Conservation (phyloP, 2,888 invertebrate species). For the Elaeidobius kamerunicus region DNA sequence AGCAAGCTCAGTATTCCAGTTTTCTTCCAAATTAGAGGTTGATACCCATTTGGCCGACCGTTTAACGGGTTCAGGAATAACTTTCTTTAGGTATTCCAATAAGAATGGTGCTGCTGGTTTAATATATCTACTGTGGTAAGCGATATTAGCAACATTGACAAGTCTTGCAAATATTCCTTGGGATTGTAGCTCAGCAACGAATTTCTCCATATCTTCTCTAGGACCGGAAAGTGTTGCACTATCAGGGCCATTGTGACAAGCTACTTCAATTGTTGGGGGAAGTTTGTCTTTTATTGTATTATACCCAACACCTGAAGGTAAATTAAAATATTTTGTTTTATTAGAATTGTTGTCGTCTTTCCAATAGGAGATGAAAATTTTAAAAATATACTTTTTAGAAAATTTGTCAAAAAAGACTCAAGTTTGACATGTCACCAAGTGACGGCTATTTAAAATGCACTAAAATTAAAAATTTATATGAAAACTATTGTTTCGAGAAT, state of each 20-base stretch:
- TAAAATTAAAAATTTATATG: too few relatives aligned
- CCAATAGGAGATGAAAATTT: too few relatives aligned
- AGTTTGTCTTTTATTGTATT: slow-evolving; percentile 60
- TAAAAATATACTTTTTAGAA: too few relatives aligned
- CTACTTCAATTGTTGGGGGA: slow-evolving; percentile 66
- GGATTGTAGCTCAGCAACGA: slow-evolving; percentile 57
- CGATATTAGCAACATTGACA: slow-evolving; percentile 83
- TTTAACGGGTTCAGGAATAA: slow-evolving; percentile 51
- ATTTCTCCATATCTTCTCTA: slow-evolving; percentile 57
- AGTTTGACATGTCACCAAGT: too few relatives aligned
- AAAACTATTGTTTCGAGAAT: too few relatives aligned
- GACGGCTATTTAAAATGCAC: too few relatives aligned
- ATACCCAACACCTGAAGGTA: slow-evolving; percentile 48
- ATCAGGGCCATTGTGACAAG: slow-evolving; percentile 76
- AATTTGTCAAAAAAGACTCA: too few relatives aligned
- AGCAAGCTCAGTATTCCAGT: slow-evolving; percentile 58
- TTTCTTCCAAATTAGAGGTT: slow-evolving; percentile 59
- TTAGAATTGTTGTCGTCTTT: too few relatives aligned
- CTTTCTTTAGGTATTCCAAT: slow-evolving; percentile 48
- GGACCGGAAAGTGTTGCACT: slow-evolving; percentile 80
- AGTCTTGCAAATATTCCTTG: slow-evolving; percentile 78
- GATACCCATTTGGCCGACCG: slow-evolving; percentile 64
- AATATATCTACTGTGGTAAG: slow-evolving; percentile 87
- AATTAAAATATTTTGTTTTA: too few relatives aligned
- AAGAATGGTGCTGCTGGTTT: slow-evolving; percentile 50